Evolutionary conservation across 1,140 invertebrate species (phyloP).

Genomic region (Drosophila teissieri): DNA sequence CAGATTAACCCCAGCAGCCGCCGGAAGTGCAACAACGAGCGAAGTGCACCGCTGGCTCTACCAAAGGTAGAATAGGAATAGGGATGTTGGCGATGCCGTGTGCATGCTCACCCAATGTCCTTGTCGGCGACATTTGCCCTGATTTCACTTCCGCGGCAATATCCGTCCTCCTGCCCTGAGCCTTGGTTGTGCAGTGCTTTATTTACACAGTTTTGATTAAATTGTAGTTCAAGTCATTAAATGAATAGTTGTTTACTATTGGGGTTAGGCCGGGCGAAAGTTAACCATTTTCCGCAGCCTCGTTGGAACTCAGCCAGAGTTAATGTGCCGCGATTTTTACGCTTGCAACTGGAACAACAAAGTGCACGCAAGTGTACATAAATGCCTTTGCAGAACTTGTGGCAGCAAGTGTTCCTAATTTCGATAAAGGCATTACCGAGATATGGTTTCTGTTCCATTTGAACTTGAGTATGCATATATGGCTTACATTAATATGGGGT

Average conservation of each 20-base stretch:
- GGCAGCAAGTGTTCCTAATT: not conserved
- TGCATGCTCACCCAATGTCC: conserved; percentile 50
- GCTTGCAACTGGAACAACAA: conserved; percentile 33
- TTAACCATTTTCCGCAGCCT: conserved; percentile 7
- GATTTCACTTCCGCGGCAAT: conserved; percentile 69
- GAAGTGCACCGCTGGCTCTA: conserved; percentile 5
- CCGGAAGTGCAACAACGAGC: conserved; percentile 26
- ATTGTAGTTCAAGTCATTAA: conserved; percentile 51
- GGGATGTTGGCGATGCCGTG: conserved; percentile 14
- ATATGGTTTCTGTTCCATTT: too few relatives aligned
- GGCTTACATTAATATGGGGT: not conserved
- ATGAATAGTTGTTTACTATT: conserved; percentile 53
- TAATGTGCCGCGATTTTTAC: conserved; percentile 52
- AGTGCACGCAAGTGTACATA: conserved; percentile 54
- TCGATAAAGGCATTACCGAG: not conserved
- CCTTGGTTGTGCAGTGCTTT: conserved; percentile 22
- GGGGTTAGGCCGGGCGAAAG: conserved; percentile 15
- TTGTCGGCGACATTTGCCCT: conserved; percentile 69
- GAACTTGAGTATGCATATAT: too few relatives aligned
- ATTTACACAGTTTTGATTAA: conserved; percentile 21
- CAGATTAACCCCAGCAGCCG: conserved; percentile 72
- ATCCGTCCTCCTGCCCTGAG: conserved; percentile 42
- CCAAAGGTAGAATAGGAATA: conserved; percentile 7
- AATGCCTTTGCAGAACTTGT: conserved; percentile 15
- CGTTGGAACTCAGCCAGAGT: conserved; percentile 18